Evolutionary conservation across 2,113 vertebrate species (phyloP).

Genomic region (Cyanocitta stelleri): DNA sequence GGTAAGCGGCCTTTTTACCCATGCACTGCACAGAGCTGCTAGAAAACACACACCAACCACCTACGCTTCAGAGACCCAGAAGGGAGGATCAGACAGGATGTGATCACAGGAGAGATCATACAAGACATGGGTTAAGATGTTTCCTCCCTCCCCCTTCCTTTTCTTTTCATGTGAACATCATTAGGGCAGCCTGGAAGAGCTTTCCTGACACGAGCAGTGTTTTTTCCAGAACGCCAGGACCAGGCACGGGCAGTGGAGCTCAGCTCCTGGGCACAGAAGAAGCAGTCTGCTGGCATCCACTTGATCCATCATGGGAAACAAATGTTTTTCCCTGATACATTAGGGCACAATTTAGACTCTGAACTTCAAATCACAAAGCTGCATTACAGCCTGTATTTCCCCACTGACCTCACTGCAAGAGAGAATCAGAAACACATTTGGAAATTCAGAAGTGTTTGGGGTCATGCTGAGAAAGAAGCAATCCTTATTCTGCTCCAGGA

Average conservation of each 20-base stretch:
- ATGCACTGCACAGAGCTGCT: neutral
- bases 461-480: neutral
- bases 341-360: neutral
- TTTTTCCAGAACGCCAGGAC: neutral
- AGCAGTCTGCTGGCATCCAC: neutral
- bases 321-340: neutral
- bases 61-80: neutral
- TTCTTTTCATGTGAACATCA: neutral
- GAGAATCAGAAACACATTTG: neutral
- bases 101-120: neutral
- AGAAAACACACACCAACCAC: neutral
- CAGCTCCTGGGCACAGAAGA: neutral
- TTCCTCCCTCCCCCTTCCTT: neutral
- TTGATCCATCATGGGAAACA: neutral
- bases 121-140: neutral
- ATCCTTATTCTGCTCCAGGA: neutral
- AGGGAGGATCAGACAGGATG: neutral
- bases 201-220: neutral
- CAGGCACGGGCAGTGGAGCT: fast-evolving
- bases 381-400: neutral
- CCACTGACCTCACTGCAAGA: neutral
- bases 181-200: neutral
- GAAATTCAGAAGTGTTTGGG: neutral
- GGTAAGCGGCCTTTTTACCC: neutral
- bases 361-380: neutral